Percentiles rank a stretch among this genome's conserved stretches.
Conservation (phyloP, 2,113 vertebrate genomes). For the Regulus satrapa region DNA sequence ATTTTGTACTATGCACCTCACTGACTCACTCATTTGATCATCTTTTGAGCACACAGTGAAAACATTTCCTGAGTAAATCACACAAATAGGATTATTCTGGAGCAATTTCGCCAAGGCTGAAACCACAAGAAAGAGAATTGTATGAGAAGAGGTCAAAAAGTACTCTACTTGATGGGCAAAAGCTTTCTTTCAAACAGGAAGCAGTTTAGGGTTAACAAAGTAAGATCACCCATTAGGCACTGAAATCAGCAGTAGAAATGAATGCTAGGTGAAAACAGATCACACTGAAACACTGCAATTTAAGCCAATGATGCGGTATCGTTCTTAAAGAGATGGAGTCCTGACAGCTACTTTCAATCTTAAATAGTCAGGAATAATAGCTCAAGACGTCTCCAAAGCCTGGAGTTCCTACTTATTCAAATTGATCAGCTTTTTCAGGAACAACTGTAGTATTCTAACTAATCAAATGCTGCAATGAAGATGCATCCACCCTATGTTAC, state of each 20-base stretch:
- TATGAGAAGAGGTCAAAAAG: neutral
- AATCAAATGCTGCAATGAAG: neutral
- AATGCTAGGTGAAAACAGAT: neutral
- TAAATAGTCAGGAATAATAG: neutral
- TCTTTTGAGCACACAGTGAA: neutral
- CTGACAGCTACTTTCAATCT: neutral
- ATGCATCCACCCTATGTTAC: neutral
- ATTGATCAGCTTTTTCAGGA: neutral
- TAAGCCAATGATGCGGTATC: neutral
- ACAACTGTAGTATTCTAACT: neutral
- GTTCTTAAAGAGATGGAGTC: neutral
- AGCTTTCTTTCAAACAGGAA: neutral
- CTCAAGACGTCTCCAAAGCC: neutral
- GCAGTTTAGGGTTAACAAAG: neutral
- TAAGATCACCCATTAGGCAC: neutral
- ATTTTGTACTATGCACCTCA: neutral
- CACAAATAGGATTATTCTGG: neutral
- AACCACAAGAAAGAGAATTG: neutral
- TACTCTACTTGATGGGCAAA: neutral
- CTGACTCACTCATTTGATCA: neutral
- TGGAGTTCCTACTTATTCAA: neutral
- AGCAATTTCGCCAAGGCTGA: neutral
- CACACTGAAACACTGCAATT: neutral
- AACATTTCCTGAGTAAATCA: neutral
- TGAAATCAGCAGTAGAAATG: neutral